phyloP scores from a whole-genome alignment of 2,797 vertebrate genomes.

The Sternotherus odoratus region DNA sequence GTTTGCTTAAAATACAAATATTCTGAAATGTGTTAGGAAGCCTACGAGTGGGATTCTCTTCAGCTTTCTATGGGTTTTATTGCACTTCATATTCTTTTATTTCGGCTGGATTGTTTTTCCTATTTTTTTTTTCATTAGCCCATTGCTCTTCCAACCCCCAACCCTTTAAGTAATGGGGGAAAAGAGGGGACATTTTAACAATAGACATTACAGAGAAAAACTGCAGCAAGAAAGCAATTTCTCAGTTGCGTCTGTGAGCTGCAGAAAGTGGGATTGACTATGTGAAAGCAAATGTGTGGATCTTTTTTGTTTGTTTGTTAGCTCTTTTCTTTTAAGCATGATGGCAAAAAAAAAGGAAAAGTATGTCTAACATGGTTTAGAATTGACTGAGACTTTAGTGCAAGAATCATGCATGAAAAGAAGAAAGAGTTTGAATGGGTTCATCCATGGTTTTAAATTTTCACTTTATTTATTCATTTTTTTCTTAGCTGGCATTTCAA shows the following conservation, averaged over 20 bases:
- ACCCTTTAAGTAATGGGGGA: background rate
- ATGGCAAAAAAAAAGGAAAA: background rate
- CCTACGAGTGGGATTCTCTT: background rate
- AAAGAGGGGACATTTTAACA: background rate
- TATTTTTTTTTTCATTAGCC: background rate
- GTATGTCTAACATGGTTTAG: background rate
- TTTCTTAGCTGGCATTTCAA: constrained; percentile 5
- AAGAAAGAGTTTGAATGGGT: background rate
- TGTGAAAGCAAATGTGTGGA: background rate
- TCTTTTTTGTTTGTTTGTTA: background rate
- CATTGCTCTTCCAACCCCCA: background rate
- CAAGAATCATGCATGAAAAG: background rate
- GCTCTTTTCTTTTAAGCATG: background rate
- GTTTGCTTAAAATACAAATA: background rate
- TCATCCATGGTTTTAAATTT: background rate
- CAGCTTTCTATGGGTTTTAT: background rate
- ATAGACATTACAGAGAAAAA: background rate
- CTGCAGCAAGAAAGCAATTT: background rate
- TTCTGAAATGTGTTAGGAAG: background rate
- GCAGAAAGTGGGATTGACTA: background rate
- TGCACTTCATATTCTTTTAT: background rate
- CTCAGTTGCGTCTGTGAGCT: background rate
- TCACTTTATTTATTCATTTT: background rate
- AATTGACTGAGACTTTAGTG: background rate
- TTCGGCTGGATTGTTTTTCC: background rate